Conservation (phyloP, 2,888 invertebrate species). For the Protophormia terraenovae region DNA sequence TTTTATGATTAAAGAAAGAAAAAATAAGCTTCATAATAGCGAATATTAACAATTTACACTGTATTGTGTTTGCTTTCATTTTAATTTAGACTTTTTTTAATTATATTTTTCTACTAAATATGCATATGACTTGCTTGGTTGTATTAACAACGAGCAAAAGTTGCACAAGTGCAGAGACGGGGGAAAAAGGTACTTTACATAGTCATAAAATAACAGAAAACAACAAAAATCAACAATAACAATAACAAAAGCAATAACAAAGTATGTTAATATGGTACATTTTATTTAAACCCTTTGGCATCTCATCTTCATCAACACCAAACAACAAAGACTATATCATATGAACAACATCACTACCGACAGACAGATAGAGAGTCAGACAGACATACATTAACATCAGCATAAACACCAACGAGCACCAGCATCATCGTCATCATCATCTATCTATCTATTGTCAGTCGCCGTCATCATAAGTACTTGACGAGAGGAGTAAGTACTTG, state of each 20-base stretch:
- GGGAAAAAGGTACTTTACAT: conserved; percentile 38
- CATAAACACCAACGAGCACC: neutral
- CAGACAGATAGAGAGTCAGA: too few relatives aligned
- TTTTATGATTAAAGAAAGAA: neutral
- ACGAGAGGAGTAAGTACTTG: neutral
- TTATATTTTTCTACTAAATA: conserved; percentile 4
- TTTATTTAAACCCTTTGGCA: conserved; percentile 62
- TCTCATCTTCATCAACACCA: conserved; percentile 46
- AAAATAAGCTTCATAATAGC: neutral
- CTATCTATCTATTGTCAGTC: neutral
- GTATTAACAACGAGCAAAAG: neutral
- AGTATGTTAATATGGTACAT: conserved; percentile 53
- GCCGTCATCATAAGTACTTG: neutral
- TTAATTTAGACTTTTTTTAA: neutral
- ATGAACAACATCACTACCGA: neutral
- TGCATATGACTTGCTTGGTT: conserved; percentile 7
- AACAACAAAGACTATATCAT: conserved; percentile 40
- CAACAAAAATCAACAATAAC: conserved; percentile 19
- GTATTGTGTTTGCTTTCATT: conserved; percentile 16
- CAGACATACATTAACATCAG: conserved; percentile 1
- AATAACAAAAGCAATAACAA: conserved; percentile 48
- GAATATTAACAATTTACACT: conserved; percentile 11
- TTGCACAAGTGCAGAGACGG: neutral
- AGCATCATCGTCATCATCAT: conserved; percentile 16
- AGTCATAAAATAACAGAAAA: conserved; percentile 38